phyloP scores from a whole-genome alignment of 1,140 invertebrate species.

The Sitophilus oryzae region DNA sequence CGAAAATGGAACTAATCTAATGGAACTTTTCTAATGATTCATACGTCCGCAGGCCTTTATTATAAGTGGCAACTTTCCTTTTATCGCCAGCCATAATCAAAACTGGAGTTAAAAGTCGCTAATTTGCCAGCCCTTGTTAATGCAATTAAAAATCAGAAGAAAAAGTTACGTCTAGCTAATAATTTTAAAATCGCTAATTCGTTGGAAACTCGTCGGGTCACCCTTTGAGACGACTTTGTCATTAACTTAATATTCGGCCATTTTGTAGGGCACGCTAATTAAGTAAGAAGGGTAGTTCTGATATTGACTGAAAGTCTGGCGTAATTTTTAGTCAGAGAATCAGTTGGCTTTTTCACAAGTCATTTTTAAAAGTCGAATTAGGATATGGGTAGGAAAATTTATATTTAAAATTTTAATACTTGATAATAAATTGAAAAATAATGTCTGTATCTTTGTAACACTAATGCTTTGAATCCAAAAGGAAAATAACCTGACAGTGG shows the following conservation, averaged over 20 bases:
- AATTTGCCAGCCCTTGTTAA: slow-evolving; percentile 1
- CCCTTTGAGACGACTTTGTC: slow-evolving; percentile 22
- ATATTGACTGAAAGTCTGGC: no score
- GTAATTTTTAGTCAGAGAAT: no score
- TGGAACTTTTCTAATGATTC: no score
- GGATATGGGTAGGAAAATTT: no score
- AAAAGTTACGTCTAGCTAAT: slow-evolving; percentile 7
- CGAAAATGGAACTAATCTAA: no score
- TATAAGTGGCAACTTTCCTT: slow-evolving; percentile 1
- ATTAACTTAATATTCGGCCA: slow-evolving; percentile 32
- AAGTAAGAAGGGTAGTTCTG: not conserved
- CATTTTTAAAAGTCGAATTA: no score
- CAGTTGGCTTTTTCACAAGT: no score
- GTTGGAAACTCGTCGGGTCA: slow-evolving; percentile 4
- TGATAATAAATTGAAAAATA: no score
- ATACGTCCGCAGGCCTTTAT: not conserved
- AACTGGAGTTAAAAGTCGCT: not conserved
- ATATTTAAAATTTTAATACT: no score
- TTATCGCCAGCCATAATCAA: not conserved
- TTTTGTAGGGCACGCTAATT: slow-evolving; percentile 8
- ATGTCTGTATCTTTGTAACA: no score
- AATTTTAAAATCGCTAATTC: slow-evolving; percentile 13
- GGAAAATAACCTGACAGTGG: no score
- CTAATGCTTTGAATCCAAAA: no score
- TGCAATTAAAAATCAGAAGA: slow-evolving; percentile 9